These are phyloP conservation scores for Prionace glauca DNA, from an alignment of 2,797 vertebrate species.

Conservation along the genomic window DNA sequence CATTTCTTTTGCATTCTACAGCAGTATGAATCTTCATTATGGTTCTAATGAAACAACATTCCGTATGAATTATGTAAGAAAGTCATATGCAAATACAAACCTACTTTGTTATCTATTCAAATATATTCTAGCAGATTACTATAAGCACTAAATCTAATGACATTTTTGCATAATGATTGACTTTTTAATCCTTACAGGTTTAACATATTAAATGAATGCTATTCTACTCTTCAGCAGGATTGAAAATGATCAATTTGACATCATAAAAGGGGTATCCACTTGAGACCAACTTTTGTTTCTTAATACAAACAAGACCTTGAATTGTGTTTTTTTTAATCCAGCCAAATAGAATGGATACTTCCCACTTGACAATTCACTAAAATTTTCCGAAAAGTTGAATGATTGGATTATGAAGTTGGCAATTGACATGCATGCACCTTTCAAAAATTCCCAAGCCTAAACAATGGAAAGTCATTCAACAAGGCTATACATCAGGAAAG, in stretches of 20 bases:
- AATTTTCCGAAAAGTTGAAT: neutral
- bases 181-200: constrained; percentile 8
- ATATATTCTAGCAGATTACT: neutral
- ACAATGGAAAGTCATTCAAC: neutral
- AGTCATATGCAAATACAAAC: neutral
- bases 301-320: neutral
- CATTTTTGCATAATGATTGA: neutral
- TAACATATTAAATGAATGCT: neutral
- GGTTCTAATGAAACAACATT: constrained; percentile 8
- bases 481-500: neutral
- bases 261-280: neutral
- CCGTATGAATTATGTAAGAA: neutral
- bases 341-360: neutral
- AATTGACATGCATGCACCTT: neutral
- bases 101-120: constrained; percentile 19
- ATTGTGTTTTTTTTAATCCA: neutral
- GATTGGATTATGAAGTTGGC: neutral
- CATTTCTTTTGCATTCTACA: neutral
- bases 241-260: neutral
- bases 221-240: neutral
- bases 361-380: neutral
- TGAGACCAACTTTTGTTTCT: neutral
- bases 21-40: constrained; percentile 3
- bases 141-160: neutral
- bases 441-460: neutral